Evolutionary conservation across 2,113 vertebrate genomes (phyloP).

Genomic region (Hucho hucho): DNA sequence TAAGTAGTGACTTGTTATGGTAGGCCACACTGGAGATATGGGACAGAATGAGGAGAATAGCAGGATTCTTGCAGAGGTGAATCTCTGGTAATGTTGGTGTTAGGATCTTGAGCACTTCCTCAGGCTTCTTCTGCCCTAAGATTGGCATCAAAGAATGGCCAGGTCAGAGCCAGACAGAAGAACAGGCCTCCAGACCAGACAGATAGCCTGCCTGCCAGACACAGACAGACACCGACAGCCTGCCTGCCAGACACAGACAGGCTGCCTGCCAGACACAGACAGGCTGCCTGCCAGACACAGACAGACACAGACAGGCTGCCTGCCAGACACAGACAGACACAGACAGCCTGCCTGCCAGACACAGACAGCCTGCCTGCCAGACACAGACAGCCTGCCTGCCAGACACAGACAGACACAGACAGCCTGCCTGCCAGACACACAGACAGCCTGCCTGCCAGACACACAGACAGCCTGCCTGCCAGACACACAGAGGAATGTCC

Average conservation of each 20-base stretch:
- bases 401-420: background rate
- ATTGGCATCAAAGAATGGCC: slow-evolving; percentile 52
- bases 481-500: slow-evolving; percentile 33
- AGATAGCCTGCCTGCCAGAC: background rate
- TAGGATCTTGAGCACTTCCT: background rate
- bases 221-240: slow-evolving; percentile 12
- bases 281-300: background rate
- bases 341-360: background rate
- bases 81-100: background rate
- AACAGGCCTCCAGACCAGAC: slow-evolving; percentile 8
- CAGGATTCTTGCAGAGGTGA: background rate
- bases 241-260: slow-evolving; percentile 23
- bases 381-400: background rate
- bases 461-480: slow-evolving; percentile 25
- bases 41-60: background rate
- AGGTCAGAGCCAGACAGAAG: slow-evolving; percentile 24
- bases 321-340: slow-evolving; percentile 23
- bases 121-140: slow-evolving; percentile 27
- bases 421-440: background rate
- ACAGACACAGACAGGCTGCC: slow-evolving; percentile 16
- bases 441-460: no score
- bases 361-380: slow-evolving; percentile 32
- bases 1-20: background rate
- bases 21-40: background rate
- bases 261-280: background rate